Conservation (phyloP, 1,140 invertebrate species). For the Pentalonia nigronervosa region DNA sequence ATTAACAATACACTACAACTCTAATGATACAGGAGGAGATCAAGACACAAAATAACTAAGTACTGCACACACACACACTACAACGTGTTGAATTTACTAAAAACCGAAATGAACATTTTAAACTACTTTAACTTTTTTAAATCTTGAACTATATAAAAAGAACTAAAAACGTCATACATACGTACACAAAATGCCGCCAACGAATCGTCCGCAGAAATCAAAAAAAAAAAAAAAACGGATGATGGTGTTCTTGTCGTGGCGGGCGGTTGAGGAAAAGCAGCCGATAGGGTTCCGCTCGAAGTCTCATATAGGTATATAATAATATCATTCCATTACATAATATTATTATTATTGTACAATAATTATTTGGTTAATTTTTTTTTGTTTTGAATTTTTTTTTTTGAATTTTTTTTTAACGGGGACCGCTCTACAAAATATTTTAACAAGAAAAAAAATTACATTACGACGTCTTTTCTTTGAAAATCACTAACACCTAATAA, state of each 20-base stretch:
- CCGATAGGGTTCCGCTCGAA: background rate
- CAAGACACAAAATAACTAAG: background rate
- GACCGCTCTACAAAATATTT: constrained; percentile 28
- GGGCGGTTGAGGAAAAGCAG: background rate
- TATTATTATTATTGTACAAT: constrained; percentile 18
- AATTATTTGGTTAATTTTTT: background rate
- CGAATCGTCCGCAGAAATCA: background rate
- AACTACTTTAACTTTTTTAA: background rate
- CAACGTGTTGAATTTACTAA: background rate
- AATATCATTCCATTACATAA: background rate
- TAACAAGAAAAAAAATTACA: constrained; percentile 29
- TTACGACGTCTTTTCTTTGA: background rate
- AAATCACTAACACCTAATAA: constrained; percentile 36
- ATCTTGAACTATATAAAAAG: background rate
- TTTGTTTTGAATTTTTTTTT: background rate
- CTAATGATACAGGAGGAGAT: background rate
- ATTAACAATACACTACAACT: background rate
- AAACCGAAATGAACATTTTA: background rate
- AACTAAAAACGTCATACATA: background rate
- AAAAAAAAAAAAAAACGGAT: too few relatives aligned
- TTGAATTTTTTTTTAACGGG: background rate
- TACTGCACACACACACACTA: background rate
- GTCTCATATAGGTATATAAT: constrained; percentile 14
- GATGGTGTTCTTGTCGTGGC: background rate
- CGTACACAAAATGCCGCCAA: background rate